Evolutionary conservation across 30 jellyfish, hydroid and myxozoan species (phyloP), one percentile per base, ranked within the genome.

Genomic region (Phacellophora camtschatica): DNA sequence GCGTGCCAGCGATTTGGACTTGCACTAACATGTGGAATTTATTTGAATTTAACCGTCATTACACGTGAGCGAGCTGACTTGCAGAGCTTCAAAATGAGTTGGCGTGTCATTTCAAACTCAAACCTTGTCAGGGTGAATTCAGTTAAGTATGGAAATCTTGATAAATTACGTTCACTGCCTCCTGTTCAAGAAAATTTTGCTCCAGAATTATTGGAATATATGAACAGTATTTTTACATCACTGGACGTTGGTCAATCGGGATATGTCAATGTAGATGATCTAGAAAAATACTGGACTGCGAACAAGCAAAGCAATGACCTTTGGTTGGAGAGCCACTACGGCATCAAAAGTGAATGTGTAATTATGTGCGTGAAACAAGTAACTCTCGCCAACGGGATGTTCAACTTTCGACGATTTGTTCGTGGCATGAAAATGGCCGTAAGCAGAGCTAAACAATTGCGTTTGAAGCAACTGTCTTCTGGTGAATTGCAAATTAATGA

Each of bases 361-460:
- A 28, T 62, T 23, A 11, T 41, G 0, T 50, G 37, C 9, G 6
- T 77, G 90, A 50, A 30, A 24, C 70, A 77, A 15, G 46, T 63
- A 51, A 49, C 63, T 2, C 90, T 73, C 8, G 63, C n/a, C 2
- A 77, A 64, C 32, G 77, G 90, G 22, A 35, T 77, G 82, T 46
- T 77, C 59, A 62, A 34, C 35, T 63, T 56, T 23, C 61, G 82
- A 0, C 22, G 66, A 19, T 72, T 72, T 51, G 56, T 72, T n/a
- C 74, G 86, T 8, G 86, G 86, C 49, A 53, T 72, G 86, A 72
- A 72, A 51, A 50, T 72, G 86, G 86, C 86, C 15, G 86, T 72
- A 12, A 72, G 86, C 64, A 55, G 66, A 24, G 86, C 86, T 4
- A 72, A 72, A 33, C 39, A 53, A 30, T 63, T 50, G 32, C 75